Evolutionary conservation across 35 echinoderm and acorn worm genomes (phyloP).

Genomic region (Holothuria glaberrima): DNA sequence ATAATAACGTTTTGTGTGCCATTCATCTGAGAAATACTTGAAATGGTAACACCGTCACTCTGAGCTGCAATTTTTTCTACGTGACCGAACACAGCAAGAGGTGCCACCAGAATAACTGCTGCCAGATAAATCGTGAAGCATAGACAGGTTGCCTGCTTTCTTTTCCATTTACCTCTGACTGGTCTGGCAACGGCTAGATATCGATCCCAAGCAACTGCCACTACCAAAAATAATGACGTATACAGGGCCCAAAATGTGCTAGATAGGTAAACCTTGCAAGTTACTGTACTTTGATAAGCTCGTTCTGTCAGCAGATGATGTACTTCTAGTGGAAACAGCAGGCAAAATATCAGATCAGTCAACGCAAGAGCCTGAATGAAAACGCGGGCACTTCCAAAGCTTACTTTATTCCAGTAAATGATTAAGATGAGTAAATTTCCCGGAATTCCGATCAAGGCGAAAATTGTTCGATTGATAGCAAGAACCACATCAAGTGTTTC

Average conservation of each 20-base stretch:
- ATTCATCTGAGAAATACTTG: too few relatives aligned
- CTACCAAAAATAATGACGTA: not conserved
- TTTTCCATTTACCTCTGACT: not conserved
- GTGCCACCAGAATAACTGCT: not conserved
- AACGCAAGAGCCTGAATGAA: conserved; percentile 8
- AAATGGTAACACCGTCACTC: not conserved
- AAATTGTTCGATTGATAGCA: too few relatives aligned
- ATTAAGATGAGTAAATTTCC: conserved; percentile 1
- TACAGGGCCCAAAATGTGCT: not conserved
- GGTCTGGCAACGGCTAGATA: conserved; percentile 18
- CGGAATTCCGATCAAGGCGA: not conserved
- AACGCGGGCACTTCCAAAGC: conserved; percentile 4
- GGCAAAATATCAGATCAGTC: conserved; percentile 10
- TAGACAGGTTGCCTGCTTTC: not conserved
- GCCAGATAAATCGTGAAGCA: too few relatives aligned
- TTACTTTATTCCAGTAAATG: not conserved
- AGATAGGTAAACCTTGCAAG: conserved; percentile 1
- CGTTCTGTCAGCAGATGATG: not conserved
- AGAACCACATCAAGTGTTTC: too few relatives aligned
- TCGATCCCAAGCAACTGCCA: conserved; percentile 1
- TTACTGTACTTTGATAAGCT: too few relatives aligned
- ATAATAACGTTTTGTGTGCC: too few relatives aligned
- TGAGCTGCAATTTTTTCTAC: not conserved
- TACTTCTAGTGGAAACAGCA: conserved; percentile 18
- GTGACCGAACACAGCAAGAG: not conserved